Evolutionary conservation across 2,113 vertebrate genomes (phyloP), one percentile per base, ranked within the genome.

Genomic region (Atherinomorus stipes): DNA sequence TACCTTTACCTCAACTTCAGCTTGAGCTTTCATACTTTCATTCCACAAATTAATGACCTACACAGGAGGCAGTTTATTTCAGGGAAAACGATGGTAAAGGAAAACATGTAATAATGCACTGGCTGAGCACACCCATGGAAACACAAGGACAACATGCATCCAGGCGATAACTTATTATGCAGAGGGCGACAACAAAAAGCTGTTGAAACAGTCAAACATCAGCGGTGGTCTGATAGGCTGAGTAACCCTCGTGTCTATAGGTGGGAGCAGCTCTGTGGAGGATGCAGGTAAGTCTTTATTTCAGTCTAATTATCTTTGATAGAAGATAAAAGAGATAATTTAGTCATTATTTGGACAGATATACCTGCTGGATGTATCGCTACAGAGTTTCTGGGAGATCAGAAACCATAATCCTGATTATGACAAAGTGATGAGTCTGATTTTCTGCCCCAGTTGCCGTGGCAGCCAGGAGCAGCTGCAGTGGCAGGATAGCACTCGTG

Each of bases 371-470:
- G 5, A 34, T 34, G 31, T 34, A 9, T 34, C 25, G 61, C 26
- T 62, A 47, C 70, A 74, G 23, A 28, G 54, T 58, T 56, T 59
- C n/a, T 2, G 57, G 40, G 19, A 70, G 66, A 78, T 71, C 4
- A 21, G 53, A 58, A 78, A 64, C 54, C 45, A 61, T 13, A 56
- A 85, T 74, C 60, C 71, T 85, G 76, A 88, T 86, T 85, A 75
- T 79, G 81, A 85, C 81, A 80, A 85, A 82, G 74, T 47, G 74
- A 87, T 84, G 79, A 82, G 76, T 72, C 66, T 10, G 74, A 91
- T 93, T 91, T 92, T 93, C 90, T 91, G 90, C 91, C 85, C 91
- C 89, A 93, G 90, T 92, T 93, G 88, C 79, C 13, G 75, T 74
- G 67, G 78, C 76, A 70, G 84, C 80, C 72, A 70, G 81, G 51